Conservation (phyloP, 2,113 vertebrate species). For the Percina caprodes region DNA sequence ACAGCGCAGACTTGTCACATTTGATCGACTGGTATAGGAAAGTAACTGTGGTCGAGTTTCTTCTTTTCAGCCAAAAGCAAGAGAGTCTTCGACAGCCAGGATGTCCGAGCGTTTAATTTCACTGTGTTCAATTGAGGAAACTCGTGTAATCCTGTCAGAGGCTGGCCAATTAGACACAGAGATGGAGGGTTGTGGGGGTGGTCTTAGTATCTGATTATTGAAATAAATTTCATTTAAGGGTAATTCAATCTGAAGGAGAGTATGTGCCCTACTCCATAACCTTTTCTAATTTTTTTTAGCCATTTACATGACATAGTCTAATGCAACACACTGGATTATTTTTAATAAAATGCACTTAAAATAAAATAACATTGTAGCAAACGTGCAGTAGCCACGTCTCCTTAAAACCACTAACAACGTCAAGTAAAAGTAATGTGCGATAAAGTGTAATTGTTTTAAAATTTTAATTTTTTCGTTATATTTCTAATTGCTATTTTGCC, state of each 20-base stretch:
- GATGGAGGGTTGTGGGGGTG: slow-evolving; percentile 6
- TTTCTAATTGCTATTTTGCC: too few relatives aligned
- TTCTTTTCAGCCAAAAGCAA: not conserved
- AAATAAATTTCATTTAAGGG: not conserved
- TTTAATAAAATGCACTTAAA: not conserved
- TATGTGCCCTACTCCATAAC: not conserved
- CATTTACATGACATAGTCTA: not conserved
- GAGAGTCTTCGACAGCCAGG: slow-evolving; percentile 7
- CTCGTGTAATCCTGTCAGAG: slow-evolving; percentile 67
- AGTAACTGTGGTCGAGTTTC: not conserved
- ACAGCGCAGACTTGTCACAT: slow-evolving; percentile 20
- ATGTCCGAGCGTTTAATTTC: slow-evolving; percentile 52
- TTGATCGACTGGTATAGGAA: not conserved
- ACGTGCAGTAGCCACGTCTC: too few relatives aligned
- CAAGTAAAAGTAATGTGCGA: too few relatives aligned
- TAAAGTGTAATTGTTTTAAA: too few relatives aligned
- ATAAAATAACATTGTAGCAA: not conserved
- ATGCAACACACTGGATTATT: not conserved
- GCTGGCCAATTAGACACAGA: slow-evolving; percentile 68
- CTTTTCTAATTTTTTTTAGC: not conserved
- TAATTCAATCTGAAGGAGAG: not conserved
- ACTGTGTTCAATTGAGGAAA: slow-evolving; percentile 73
- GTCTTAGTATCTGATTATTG: not conserved
- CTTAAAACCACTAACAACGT: not conserved
- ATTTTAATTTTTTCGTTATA: too few relatives aligned